phyloP scores from a whole-genome alignment of 1,140 invertebrate genomes.

The Xylocopa sonorina region DNA sequence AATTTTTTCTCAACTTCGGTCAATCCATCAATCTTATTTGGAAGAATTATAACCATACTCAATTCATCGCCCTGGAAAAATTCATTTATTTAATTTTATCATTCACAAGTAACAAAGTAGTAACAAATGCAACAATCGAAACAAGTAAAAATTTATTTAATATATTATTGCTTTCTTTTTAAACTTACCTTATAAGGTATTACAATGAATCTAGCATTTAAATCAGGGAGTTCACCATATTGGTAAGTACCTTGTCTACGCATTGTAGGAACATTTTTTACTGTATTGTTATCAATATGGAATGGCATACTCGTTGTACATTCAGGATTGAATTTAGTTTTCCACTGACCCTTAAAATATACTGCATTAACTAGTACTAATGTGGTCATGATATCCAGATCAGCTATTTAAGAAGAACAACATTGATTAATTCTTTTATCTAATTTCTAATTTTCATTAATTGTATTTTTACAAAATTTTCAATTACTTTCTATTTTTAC shows the following conservation, averaged over 20 bases:
- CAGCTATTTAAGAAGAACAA: conserved; percentile 69
- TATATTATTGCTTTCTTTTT: background rate
- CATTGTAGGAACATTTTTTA: conserved; percentile 83
- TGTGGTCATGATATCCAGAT: conserved; percentile 80
- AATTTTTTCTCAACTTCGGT: conserved; percentile 79
- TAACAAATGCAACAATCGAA: background rate
- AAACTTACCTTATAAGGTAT: conserved; percentile 82
- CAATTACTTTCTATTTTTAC: background rate
- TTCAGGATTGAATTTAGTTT: conserved; percentile 84
- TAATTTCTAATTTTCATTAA: background rate
- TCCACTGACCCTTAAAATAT: conserved; percentile 94
- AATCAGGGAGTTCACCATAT: conserved; percentile 71
- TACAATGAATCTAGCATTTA: conserved; percentile 81
- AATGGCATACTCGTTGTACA: conserved; percentile 84
- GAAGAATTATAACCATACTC: conserved; percentile 85
- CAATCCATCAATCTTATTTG: conserved; percentile 84
- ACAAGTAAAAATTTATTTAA: background rate
- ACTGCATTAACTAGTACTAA: conserved; percentile 92
- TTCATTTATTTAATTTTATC: too few species aligned
- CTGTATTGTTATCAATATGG: conserved; percentile 69
- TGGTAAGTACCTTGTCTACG: conserved; percentile 73
- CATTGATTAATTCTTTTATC: background rate
- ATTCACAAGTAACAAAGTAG: too few species aligned
- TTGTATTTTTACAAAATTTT: background rate
- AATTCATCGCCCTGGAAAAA: conserved; percentile 80